Evolutionary conservation across 2,888 invertebrate genomes (phyloP), one percentile per base, ranked within the genome.

Genomic region (Cancer borealis): DNA sequence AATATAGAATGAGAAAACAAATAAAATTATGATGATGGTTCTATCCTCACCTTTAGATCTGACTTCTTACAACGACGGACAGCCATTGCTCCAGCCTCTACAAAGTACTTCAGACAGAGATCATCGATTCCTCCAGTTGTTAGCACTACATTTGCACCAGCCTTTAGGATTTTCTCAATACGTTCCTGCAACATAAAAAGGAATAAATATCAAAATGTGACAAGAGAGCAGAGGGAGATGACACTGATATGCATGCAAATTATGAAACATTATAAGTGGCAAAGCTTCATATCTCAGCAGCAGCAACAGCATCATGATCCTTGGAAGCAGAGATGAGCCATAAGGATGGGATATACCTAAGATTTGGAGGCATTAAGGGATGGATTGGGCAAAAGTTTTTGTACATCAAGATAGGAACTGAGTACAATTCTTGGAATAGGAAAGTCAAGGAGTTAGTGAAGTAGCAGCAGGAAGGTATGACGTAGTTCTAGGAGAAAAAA

Each of bases 111-210:
- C 96, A 99, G 97, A 96, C 99, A 99, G 39, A 99, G 97, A 97
- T 99, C 99, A 96, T 99, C 99, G 96, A 99, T 99, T 93, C 99
- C 99, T 3, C 99, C 99, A 0, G 98, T 98, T 95, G 98, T 98
- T 14, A 99, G 97, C 95, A 99, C 97, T 6, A 99, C 99, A 96
- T 99, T 99, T 1, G 99, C 99, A 10, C 99, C 99, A 0, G 99
- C 98, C 0, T 98, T 97, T 8, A 99, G 97, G 96, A 99, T 99
- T 97, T 99, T 99, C 96, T 99, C 98, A 92, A 99, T 98, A 79
- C 99, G 98, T 96, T 99, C 99, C 95, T 95, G 84, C 14, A 88
- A 88, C 3, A 30, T 49, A 87, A n/a, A 87, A 30, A n/a, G 26
- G 21, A 60, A 5, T 60, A 60, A 60, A 21, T 21, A 60, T 21